Evolutionary conservation across 2,113 vertebrate genomes (phyloP).

Genomic region (Ifrita kowaldi): DNA sequence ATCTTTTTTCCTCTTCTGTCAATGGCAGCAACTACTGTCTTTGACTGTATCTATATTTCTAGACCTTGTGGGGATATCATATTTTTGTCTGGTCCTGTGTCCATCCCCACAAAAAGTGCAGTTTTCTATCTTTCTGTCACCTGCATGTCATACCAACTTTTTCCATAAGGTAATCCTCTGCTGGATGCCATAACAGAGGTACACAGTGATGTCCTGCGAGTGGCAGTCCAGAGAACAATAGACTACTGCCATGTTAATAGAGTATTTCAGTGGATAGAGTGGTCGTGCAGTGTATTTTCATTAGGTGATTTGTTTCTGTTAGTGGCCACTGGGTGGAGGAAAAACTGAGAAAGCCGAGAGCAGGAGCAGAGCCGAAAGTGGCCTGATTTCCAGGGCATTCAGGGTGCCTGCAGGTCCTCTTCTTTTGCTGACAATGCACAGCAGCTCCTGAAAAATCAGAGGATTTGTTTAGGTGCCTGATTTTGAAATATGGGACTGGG

Average conservation of each 20-base stretch:
- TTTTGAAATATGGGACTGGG: neutral
- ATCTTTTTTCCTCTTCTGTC: neutral
- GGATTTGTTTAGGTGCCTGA: neutral
- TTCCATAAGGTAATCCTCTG: neutral
- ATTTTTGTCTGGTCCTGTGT: neutral
- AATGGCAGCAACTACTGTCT: neutral
- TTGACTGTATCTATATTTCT: fast-evolving
- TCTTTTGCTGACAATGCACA: neutral
- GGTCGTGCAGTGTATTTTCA: neutral
- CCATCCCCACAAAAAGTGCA: neutral
- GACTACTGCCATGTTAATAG: neutral
- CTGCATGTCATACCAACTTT: fast-evolving
- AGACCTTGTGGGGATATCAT: neutral
- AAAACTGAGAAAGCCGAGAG: slow-evolving; percentile 27
- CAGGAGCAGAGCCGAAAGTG: neutral
- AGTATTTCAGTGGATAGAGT: neutral
- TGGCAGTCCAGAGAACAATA: neutral
- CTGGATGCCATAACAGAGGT: neutral
- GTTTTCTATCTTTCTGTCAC: neutral
- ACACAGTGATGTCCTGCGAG: neutral
- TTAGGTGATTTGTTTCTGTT: slow-evolving; percentile 20
- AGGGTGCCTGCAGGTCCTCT: neutral
- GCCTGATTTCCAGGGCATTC: neutral
- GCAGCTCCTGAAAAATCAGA: neutral
- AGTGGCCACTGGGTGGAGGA: slow-evolving; percentile 57